Base-by-base conservation (phyloP, 2,797 vertebrate species). In the Fratercula arctica region DNA sequence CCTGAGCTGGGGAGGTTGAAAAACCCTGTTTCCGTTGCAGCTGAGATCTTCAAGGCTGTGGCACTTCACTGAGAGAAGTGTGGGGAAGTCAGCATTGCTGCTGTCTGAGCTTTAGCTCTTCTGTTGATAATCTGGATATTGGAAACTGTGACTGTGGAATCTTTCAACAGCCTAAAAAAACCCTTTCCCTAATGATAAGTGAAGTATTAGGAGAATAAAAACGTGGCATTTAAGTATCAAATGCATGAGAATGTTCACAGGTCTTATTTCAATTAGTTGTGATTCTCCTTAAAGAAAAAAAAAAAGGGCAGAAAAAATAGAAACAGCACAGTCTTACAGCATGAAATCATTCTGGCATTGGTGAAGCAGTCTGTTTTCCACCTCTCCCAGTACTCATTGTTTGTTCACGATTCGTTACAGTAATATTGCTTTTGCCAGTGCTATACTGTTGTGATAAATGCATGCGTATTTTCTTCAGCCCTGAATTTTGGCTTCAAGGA, bases 401-500 rank as follows among this genome's bases (percentile, higher is more conserved):
- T 92, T 96, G 89, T 95, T 90, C 92, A 93, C 86, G 74, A 97
- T 97, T 95, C 25, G 93, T 95, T 92, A 84, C 69, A 87, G 92
- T 74, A 94, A 89, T 86, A 88, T 48, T 90, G 73, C 84, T 89
- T 92, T 91, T 90, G 60, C 68, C 86, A 92, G 78, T 46, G 64
- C 86, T 87, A 28, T 50, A 89, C 73, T 93, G 76, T 94, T 96
- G 74, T 96, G 95, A 96, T 97, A 97, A 97, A 96, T 85, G 86
- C 61, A n/a, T 69, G 90, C 16, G n/a, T 92, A 76, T 91, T 90
- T 89, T 89, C 96, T 97, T 97, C 93, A 95, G 82, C 66, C 92
- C 64, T 78, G 82, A 96, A 96, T 96, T 97, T 89, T 96, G 96
- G 83, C 96, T 97, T 96, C 89, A 66, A 93, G 84, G 85, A 97